Conservation (phyloP, 2,888 invertebrate genomes). For the Patella caerulea region DNA sequence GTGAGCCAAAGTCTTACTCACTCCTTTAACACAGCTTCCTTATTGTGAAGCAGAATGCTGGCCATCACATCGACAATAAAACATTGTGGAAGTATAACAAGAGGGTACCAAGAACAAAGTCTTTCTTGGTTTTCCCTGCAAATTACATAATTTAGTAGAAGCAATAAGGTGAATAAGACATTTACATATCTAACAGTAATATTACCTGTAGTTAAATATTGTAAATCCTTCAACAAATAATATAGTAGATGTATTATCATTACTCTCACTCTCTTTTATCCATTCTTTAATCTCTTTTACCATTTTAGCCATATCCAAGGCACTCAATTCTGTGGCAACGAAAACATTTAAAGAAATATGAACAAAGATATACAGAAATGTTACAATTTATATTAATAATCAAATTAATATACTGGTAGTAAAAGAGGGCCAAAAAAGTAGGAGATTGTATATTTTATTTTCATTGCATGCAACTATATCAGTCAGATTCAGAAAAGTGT, state of each 20-base stretch:
- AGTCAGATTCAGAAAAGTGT: too few relatives aligned
- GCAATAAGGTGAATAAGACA: not conserved
- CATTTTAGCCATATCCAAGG: conserved; percentile 58
- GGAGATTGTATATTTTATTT: too few relatives aligned
- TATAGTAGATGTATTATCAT: conserved; percentile 25
- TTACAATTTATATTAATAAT: too few relatives aligned
- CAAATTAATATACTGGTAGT: not conserved
- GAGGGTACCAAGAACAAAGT: too few relatives aligned
- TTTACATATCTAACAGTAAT: not conserved
- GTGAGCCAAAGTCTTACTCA: too few relatives aligned
- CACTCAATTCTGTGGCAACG: conserved; percentile 43
- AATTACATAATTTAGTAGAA: not conserved
- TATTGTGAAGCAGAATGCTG: too few relatives aligned
- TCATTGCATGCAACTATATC: too few relatives aligned
- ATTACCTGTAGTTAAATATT: conserved; percentile 57
- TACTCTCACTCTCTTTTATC: conserved; percentile 22
- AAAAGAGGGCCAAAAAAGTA: too few relatives aligned
- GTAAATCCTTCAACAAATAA: conserved; percentile 58
- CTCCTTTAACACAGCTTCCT: too few relatives aligned
- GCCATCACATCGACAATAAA: too few relatives aligned
- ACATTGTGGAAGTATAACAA: too few relatives aligned
- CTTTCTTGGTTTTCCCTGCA: too few relatives aligned
- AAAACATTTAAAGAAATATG: not conserved
- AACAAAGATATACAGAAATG: not conserved
- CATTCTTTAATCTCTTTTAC: conserved; percentile 45